Evolutionary conservation across 2,888 invertebrate genomes (phyloP), one percentile per base, ranked within the genome.

Genomic region (Lochmaea capreae): DNA sequence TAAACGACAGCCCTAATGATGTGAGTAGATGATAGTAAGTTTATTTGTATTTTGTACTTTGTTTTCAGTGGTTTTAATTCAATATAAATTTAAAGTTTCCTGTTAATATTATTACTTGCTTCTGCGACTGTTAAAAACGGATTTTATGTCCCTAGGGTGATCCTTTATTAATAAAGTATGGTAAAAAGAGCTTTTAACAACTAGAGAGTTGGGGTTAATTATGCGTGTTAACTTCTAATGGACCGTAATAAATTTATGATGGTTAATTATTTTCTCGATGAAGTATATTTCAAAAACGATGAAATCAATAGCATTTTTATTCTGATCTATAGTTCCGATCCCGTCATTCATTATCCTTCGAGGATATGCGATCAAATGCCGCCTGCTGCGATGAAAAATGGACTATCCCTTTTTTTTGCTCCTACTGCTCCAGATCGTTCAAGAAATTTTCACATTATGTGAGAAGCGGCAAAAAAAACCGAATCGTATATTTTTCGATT

Each of bases 221-320:
- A 26, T 57, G 54, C 33, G 26, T 59, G 22, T 39, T 14, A 16
- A 61, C 61, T 46, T 68, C 42, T 61, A 67, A 61, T 59, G 46
- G 67, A 68, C 54, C 54, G 33, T 49, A 68, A 61, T 26, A 68
- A 68, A 68, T 61, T 61, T 33, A n/a, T 14, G 9, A 57, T 33
- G 43, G 71, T 68, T 71, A 71, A 71, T 71, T 71, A 71, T 71
- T 65, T 63, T 65, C 46, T 65, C 14, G 58, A 22, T n/a, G 57
- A 52, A 62, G 65, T 71, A 58, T 42, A 63, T 70, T 71, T 43
- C 52, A 12, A 62, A 58, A 63, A 63, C 62, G 43, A 63, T 63
- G 62, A 63, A 71, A 71, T 71, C 58, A 71, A 71, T 71, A 71
- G 71, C 71, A 65, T 71, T 71, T 71, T 71, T 65, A 71, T 71